phyloP scores from a whole-genome alignment of 2,888 invertebrate genomes.

The Erebia palarica region DNA sequence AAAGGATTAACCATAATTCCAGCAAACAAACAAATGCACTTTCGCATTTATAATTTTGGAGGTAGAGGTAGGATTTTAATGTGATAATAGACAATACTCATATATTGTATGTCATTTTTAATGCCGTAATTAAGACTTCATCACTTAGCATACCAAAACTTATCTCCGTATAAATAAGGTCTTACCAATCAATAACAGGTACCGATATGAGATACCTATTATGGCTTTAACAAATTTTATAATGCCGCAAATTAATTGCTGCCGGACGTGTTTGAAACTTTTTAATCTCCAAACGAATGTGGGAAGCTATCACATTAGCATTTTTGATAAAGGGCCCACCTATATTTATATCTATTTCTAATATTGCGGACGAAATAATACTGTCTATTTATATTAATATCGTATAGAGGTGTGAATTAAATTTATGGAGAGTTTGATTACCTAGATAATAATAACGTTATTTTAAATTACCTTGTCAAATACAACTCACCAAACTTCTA shows the following conservation, averaged over 20 bases:
- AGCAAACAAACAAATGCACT: too few species aligned
- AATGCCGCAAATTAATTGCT: conserved; percentile 32
- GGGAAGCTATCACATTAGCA: conserved; percentile 27
- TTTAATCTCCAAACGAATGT: conserved; percentile 22
- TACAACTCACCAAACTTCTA: too few species aligned
- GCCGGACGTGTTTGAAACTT: conserved; percentile 32
- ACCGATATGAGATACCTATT: conserved; percentile 11
- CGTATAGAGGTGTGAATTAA: background rate
- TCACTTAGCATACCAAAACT: background rate
- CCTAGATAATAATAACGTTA: background rate
- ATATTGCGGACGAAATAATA: conserved; percentile 13
- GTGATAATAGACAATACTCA: too few species aligned
- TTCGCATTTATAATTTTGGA: too few species aligned
- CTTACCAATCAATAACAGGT: conserved; percentile 24
- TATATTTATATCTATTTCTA: conserved; percentile 17
- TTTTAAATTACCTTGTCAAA: background rate
- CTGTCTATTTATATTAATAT: conserved; percentile 1
- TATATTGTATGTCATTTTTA: too few species aligned
- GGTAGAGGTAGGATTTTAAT: too few species aligned
- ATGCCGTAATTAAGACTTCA: background rate
- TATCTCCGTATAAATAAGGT: background rate
- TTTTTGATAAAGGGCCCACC: conserved; percentile 20
- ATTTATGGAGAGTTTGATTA: conserved; percentile 1
- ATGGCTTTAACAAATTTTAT: conserved; percentile 21
- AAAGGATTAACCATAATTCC: too few species aligned